These are phyloP conservation scores for Anhinga rufa DNA, from an alignment of 2,113 vertebrate species.

Conservation along the genomic window DNA sequence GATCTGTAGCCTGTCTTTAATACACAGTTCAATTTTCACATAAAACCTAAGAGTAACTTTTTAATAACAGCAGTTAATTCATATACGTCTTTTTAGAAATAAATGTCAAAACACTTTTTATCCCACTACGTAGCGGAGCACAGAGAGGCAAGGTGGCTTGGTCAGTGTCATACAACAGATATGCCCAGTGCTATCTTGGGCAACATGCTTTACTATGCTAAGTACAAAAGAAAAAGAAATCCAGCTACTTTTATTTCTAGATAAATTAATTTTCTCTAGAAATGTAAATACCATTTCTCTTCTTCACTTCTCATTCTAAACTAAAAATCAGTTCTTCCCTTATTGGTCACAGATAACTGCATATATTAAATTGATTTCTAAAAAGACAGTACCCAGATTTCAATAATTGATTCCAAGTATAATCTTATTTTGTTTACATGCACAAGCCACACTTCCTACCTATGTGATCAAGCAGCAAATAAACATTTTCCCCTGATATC, in stretches of 20 bases:
- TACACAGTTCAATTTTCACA: neutral
- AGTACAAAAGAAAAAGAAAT: neutral
- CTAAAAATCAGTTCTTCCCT: neutral
- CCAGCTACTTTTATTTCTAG: neutral
- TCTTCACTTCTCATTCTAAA: neutral
- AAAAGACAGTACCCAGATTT: neutral
- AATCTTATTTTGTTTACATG: neutral
- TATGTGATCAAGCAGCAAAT: neutral
- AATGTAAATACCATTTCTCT: neutral
- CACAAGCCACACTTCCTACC: neutral
- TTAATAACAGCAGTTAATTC: neutral
- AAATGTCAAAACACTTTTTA: neutral
- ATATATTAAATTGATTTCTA: neutral
- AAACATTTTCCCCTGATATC: neutral
- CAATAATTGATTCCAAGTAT: neutral
- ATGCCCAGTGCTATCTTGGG: neutral
- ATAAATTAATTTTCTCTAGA: neutral
- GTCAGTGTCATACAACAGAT: neutral
- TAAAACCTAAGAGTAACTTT: neutral
- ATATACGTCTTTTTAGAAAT: neutral
- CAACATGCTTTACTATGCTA: neutral
- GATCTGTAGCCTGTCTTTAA: neutral
- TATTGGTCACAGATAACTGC: neutral
- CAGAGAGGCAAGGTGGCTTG: neutral
- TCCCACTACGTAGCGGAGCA: neutral